A percentile compares a stretch with the other conserved stretches of the same genome.
These are phyloP conservation scores for Heterodera schachtii DNA, from an alignment of 1,140 invertebrate species.

Conservation along the genomic window DNA sequence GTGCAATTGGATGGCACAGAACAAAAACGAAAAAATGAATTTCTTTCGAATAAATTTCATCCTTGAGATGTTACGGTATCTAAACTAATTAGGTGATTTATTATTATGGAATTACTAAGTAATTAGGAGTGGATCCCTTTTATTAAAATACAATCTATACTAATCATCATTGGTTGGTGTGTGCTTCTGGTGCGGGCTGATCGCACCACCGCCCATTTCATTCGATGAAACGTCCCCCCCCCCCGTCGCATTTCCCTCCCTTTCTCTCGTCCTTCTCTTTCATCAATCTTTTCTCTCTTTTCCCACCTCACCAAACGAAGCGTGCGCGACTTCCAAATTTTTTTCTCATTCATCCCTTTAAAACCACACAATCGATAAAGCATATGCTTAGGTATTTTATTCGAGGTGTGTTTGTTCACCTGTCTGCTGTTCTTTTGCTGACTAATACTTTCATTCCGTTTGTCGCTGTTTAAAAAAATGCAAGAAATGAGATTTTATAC, in stretches of 20 bases:
- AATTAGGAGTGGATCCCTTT: too few species aligned
- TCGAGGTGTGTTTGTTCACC: too few species aligned
- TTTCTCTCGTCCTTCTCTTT: too few species aligned
- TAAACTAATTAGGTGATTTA: background rate
- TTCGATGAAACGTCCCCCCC: too few species aligned
- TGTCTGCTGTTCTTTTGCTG: too few species aligned
- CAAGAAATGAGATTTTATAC: too few species aligned
- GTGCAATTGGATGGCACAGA: constrained; percentile 10
- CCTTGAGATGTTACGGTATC: background rate
- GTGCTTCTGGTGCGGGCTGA: background rate
- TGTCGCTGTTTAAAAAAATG: too few species aligned
- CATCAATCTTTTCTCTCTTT: background rate
- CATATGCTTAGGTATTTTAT: too few species aligned
- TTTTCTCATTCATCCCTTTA: background rate
- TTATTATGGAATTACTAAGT: too few species aligned
- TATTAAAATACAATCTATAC: too few species aligned
- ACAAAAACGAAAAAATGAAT: background rate
- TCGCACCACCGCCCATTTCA: background rate
- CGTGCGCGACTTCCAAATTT: background rate
- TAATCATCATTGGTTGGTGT: background rate
- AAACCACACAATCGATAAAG: background rate
- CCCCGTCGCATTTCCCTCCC: background rate
- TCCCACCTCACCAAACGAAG: background rate
- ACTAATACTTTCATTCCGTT: too few species aligned
- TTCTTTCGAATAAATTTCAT: background rate